Conservation (phyloP, 2,113 vertebrate genomes). For the Steatornis caripensis region DNA sequence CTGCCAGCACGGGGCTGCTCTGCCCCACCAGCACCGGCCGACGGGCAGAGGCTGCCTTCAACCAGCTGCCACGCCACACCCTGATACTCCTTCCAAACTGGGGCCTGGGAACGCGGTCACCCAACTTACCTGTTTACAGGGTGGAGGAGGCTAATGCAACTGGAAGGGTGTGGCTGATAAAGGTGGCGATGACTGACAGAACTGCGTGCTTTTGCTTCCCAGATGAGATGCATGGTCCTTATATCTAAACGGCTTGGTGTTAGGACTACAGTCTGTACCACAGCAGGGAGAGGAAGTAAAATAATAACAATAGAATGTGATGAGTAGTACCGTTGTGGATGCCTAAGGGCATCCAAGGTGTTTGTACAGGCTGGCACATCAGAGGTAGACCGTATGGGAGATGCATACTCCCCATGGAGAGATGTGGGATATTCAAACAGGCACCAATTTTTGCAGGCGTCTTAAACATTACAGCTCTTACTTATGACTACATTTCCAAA, state of each 20-base stretch:
- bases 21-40: background rate
- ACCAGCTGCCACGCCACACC: background rate
- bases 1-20: background rate
- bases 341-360: background rate
- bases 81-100: conserved; percentile 28
- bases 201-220: background rate
- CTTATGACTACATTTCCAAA: background rate
- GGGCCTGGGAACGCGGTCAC: conserved; percentile 39
- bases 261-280: background rate
- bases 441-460: background rate
- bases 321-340: background rate
- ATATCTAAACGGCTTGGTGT: background rate
- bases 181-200: background rate
- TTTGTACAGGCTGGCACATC: background rate
- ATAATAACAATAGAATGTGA: background rate
- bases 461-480: background rate
- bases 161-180: conserved; percentile 42
- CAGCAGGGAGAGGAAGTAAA: background rate
- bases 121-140: conserved; percentile 50
- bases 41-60: background rate
- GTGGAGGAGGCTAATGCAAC: conserved; percentile 10
- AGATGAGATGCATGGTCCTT: background rate
- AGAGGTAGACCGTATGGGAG: background rate
- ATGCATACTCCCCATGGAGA: background rate
- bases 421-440: background rate